Base-by-base conservation (phyloP, 2,113 vertebrate species). In the Pelobates fuscus region DNA sequence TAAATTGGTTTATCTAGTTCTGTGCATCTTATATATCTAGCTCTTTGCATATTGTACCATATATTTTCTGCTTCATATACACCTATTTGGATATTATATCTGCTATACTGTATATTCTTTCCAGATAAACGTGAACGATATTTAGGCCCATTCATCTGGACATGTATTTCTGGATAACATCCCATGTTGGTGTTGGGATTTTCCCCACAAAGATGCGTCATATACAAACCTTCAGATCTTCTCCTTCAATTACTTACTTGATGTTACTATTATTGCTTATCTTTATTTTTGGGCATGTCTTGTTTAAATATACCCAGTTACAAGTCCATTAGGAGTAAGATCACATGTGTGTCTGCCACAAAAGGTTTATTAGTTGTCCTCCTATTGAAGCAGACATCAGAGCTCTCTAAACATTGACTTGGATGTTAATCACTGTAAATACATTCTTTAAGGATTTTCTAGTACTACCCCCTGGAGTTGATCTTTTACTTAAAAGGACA, bases 341-440 rank as follows among this genome's bases (percentile, higher is more conserved):
- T 74, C 70, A 30, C 70, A 26, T 14, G 0, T 11, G 0, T 0
- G 75, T 43, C 1, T 63, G 17, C n/a, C n/a, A 77, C 70, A 2
- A 58, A 18, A 0, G 43, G 32, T 11, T 69, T 27, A 43, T 11
- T 14, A 5, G 12, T 1, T 44, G 20, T 1, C 54, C 52, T 49
- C 0, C 8, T 29, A 49, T 37, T 2, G 23, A 41, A 27, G 20
- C 21, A 46, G 52, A 10, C 66, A 58, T 23, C 23, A 14, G 1
- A 37, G 46, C 1, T 1, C 0, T 25, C 78, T 23, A 64, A 70
- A 70, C 65, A 57, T 29, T 70, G 77, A 77, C 60, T 77, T 65
- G 75, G 69, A 49, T 60, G 65, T 62, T 80, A 70, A 71, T 81
- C 64, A 77, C 54, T 60, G 64, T 69, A 72, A 67, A 57, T 77